Evolutionary conservation across 37 sponge, comb jelly and placozoan species (phyloP).

Genomic region (Oscarella lobularis): DNA sequence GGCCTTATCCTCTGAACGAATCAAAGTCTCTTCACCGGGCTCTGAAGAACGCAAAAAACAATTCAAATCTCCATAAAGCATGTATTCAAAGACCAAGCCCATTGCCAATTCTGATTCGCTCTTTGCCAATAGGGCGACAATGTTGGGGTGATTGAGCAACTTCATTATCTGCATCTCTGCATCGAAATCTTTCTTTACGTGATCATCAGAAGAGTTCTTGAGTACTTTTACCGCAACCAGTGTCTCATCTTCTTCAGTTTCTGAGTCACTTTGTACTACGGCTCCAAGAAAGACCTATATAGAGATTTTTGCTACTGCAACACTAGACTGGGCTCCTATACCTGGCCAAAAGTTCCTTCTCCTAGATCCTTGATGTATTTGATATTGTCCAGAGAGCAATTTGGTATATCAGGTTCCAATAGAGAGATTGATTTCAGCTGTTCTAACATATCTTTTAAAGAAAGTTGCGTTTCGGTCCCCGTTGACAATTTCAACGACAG

Average conservation of each 20-base stretch:
- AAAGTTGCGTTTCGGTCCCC: not conserved
- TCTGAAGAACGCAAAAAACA: not conserved
- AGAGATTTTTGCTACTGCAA: not conserved
- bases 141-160: not conserved
- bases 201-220: not conserved
- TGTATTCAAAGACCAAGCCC: not conserved
- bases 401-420: not conserved
- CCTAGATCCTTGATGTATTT: not conserved
- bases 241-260: too few relatives aligned
- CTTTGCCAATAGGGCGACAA: not conserved
- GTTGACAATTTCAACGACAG: not conserved
- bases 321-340: not conserved
- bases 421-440: not conserved
- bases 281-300: not conserved
- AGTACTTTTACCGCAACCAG: not conserved
- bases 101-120: not conserved
- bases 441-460: not conserved
- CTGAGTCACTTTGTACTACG: too few relatives aligned
- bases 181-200: not conserved
- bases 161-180: not conserved
- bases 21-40: not conserved
- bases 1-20: not conserved
- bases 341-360: not conserved
- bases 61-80: not conserved
- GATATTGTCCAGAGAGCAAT: not conserved